Base-by-base conservation (phyloP, 2,797 vertebrate genomes). In the Sebastes aleutianus region DNA sequence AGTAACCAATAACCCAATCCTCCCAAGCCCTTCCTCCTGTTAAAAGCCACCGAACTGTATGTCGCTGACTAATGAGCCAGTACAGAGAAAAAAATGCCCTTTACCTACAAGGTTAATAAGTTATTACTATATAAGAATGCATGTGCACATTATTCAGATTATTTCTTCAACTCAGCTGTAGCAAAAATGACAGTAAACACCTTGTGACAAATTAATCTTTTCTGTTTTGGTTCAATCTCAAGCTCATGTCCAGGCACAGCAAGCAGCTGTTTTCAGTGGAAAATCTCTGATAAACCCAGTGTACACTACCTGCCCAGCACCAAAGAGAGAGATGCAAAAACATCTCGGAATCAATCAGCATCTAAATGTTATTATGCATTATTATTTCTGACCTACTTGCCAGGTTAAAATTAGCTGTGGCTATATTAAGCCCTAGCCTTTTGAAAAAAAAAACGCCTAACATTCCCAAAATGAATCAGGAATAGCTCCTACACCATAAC, bases 101-200 rank as follows among this genome's bases (percentile, higher is more conserved):
- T 92, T 91, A 93, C 87, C 92, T 85, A 76, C 82, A 90, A 92
- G 92, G 94, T 95, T 94, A 95, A 95, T 91, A 90, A 87, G 86
- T 92, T 93, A 91, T 93, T 92, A 93, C 90, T 82, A 89, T 85
- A 94, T 90, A 88, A 92, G 91, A 90, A 91, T 87, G 84, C 85
- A 83, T 81, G 81, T 80, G 90, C 56, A 65, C 74, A 74, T 53
- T 62, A 79, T 75, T 82, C 34, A 71, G 32, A 73, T 62, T 32
- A 66, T 82, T 84, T 75, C 12, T 47, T 85, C 53, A 67, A 75
- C 36, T 83, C 29, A 36, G 31, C 32, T 79, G 85, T 70, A 78
- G 76, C 82, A 83, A 54, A 83, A 78, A 32, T 80, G 80, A 86
- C 82, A 88, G 80, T 88, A 89, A 88, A 90, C 83, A 87, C 63